These are phyloP conservation scores for Anticlea derivata DNA, from an alignment of 2,888 invertebrate species.

Conservation along the genomic window DNA sequence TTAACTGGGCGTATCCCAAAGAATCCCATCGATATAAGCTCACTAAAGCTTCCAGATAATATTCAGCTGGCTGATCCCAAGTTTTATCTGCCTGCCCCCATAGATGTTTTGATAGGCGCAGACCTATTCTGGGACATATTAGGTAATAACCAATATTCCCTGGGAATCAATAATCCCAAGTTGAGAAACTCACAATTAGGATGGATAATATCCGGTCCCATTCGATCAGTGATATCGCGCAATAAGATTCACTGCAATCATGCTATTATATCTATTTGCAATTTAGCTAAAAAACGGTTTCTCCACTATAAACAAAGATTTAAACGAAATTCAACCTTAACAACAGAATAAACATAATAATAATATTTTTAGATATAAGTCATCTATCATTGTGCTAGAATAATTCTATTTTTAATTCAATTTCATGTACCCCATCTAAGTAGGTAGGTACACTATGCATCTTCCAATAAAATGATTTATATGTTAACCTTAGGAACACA, in stretches of 20 bases:
- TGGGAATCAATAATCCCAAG: not conserved
- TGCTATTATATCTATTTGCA: not conserved
- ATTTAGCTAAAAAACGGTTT: conserved; percentile 23
- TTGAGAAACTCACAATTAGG: not conserved
- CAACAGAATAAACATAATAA: conserved; percentile 31
- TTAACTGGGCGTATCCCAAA: not conserved
- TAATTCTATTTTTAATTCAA: too few species aligned
- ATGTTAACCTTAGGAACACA: conserved; percentile 21
- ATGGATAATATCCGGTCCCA: not conserved
- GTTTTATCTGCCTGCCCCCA: not conserved
- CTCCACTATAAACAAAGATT: conserved; percentile 33
- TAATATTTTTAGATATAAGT: conserved; percentile 27
- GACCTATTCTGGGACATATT: not conserved
- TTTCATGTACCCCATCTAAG: too few species aligned
- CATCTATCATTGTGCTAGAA: conserved; percentile 24
- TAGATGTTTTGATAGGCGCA: not conserved
- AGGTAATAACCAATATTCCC: not conserved
- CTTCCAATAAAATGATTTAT: conserved; percentile 33
- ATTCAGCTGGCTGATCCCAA: not conserved
- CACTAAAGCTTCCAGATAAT: not conserved
- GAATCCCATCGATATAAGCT: not conserved
- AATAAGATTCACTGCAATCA: not conserved
- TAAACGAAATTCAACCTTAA: conserved; percentile 19
- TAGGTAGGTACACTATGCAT: too few species aligned
- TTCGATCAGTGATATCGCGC: not conserved